A percentile compares a stretch with the other conserved stretches of the same genome.
Evolutionary conservation across 2,113 vertebrate genomes (phyloP).

Genomic region (Sakesphorus luctuosus): DNA sequence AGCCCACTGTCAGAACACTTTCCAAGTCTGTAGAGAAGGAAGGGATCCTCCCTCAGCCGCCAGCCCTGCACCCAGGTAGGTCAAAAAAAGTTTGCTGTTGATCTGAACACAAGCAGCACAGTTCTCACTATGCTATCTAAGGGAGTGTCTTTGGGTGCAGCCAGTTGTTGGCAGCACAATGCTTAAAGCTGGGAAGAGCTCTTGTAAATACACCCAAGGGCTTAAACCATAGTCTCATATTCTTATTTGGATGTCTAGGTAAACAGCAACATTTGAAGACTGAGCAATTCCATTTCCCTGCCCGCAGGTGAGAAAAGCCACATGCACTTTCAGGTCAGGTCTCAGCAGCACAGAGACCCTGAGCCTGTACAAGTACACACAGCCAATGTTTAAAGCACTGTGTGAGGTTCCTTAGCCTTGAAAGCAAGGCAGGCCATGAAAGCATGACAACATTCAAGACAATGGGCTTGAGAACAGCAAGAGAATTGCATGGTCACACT

Average conservation of each 20-base stretch:
- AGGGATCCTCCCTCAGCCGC: neutral
- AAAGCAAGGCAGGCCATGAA: neutral
- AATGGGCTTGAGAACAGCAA: neutral
- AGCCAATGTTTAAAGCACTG: neutral
- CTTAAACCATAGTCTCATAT: conserved; percentile 37
- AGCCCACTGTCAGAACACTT: neutral
- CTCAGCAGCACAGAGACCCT: neutral
- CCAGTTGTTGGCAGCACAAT: conserved; percentile 23
- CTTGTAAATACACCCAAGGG: conserved; percentile 56
- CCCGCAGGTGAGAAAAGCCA: conserved; percentile 29
- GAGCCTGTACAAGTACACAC: neutral
- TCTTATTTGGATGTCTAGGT: conserved; percentile 39
- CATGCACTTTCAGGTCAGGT: neutral
- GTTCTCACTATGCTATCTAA: conserved; percentile 17
- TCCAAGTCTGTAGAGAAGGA: neutral
- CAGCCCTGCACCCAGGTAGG: conserved; percentile 16
- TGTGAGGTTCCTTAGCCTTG: neutral
- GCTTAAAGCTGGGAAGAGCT: conserved; percentile 22
- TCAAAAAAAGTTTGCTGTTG: conserved; percentile 58
- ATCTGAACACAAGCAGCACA: conserved; percentile 34
- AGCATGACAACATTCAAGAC: neutral
- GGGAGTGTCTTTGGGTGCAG: conserved; percentile 54
- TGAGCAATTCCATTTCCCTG: conserved; percentile 39
- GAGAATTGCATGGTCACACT: neutral
- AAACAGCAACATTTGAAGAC: conserved; percentile 47